These are phyloP conservation scores for Teleogryllus occipitalis DNA, from an alignment of 1,140 invertebrate species.

Conservation along the genomic window DNA sequence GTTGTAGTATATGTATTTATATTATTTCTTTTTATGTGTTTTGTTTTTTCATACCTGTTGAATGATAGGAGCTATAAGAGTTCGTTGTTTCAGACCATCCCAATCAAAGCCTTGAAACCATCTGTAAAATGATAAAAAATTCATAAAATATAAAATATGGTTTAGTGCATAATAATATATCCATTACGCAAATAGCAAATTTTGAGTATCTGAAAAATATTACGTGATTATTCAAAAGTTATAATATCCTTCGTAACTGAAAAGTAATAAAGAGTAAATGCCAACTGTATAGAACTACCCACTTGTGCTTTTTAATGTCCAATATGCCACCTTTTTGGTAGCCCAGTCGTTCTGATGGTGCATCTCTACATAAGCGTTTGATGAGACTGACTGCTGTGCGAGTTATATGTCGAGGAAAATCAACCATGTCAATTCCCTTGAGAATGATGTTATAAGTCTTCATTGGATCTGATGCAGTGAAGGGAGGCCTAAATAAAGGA, in stretches of 20 bases:
- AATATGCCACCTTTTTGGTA: slow-evolving; percentile 83
- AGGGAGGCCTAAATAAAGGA: slow-evolving; percentile 55
- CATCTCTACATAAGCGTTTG: slow-evolving; percentile 77
- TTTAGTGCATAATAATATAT: no score
- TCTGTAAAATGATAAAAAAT: slow-evolving; percentile 37
- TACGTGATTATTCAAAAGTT: no score
- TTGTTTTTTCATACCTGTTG: slow-evolving; percentile 51
- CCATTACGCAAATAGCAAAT: no score
- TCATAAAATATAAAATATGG: slow-evolving; percentile 14
- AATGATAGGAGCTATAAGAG: slow-evolving; percentile 68
- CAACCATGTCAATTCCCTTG: slow-evolving; percentile 75
- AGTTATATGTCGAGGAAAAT: slow-evolving; percentile 71
- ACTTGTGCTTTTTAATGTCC: slow-evolving; percentile 91
- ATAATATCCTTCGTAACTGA: no score
- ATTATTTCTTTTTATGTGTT: no score
- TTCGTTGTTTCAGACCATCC: slow-evolving; percentile 64
- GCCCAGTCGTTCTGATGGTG: slow-evolving; percentile 85
- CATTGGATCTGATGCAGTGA: slow-evolving; percentile 71
- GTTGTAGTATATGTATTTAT: no score
- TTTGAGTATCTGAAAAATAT: no score
- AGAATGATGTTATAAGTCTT: slow-evolving; percentile 78
- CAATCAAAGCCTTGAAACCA: slow-evolving; percentile 95
- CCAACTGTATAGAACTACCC: slow-evolving; percentile 27
- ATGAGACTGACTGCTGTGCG: slow-evolving; percentile 76
- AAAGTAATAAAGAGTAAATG: not conserved